Base-by-base conservation (phyloP, 2,888 invertebrate species). In the Chloromyia formosa region DNA sequence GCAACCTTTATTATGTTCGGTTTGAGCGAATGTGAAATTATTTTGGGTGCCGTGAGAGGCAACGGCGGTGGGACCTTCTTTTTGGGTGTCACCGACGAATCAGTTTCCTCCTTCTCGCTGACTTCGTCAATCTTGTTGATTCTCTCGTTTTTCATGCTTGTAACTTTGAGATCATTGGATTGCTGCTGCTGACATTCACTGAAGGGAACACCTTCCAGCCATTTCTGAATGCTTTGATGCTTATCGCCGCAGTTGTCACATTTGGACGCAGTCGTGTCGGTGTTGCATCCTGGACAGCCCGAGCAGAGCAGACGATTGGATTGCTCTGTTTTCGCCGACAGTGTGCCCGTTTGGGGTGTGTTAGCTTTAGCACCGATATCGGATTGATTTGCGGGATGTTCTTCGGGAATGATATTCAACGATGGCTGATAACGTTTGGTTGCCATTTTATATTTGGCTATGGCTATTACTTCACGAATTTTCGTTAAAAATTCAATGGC, bases 371-470 rank as follows among this genome's bases (percentile, higher is more conserved):
- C 54, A 84, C 86, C 74, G 85, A 84, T 75, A 87, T 90, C 80
- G 84, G 86, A 79, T 86, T 85, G 71, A 86, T 87, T 76, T 87
- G 88, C 78, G 83, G 20, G 88, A 82, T 66, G 87, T 85, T 94
- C 95, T 86, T 95, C 95, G 0, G 94, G 93, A 80, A 95, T 95
- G 81, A 91, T 90, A 73, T 90, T 88, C 4, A 95, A 86, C 68
- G 91, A 90, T 0, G 95, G 95, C 75, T 91, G 89, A 81, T 93
- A 95, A 75, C 91, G 88, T 84, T 95, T 94, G 0, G 91, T 86
- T 54, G 91, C 89, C 92, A 95, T 94, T 86, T 95, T 95, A 80
- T 93, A 93, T 82, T 95, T 95, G 7, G 96, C 96, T 68, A 95
- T 92, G 56, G 94, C 89, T 79, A 96, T 95, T 5, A 96, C 95